Evolutionary conservation across 1,140 invertebrate species (phyloP).

Genomic region (Danaus melanippus): DNA sequence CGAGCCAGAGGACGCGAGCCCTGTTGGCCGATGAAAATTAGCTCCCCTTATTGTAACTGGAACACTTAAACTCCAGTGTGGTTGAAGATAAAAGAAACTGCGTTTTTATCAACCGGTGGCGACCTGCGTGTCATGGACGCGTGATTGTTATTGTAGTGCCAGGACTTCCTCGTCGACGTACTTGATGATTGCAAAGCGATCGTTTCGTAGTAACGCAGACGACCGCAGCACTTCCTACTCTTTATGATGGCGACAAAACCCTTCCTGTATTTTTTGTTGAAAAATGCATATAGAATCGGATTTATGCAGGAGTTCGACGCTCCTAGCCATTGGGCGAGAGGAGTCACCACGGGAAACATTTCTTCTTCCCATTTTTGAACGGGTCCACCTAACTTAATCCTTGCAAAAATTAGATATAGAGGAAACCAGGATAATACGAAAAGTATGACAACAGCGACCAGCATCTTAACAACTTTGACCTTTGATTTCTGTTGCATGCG

Average conservation of each 20-base stretch:
- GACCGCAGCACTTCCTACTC: conserved; percentile 86
- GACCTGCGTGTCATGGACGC: conserved; percentile 76
- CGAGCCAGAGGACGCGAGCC: conserved; percentile 8
- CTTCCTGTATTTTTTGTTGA: conserved; percentile 95
- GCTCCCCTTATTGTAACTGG: conserved; percentile 1
- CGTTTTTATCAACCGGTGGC: conserved; percentile 77
- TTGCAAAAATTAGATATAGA: conserved; percentile 90
- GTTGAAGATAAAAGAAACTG: conserved; percentile 82
- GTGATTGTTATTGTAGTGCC: conserved; percentile 82
- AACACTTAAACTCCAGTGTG: conserved; percentile 64
- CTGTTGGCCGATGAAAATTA: conserved; percentile 13
- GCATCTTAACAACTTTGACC: conserved; percentile 96
- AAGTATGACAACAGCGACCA: conserved; percentile 93
- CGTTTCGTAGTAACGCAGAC: conserved; percentile 86
- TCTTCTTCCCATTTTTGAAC: conserved; percentile 83
- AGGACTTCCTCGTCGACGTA: conserved; percentile 86
- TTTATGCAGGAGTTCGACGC: conserved; percentile 98
- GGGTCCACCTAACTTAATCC: conserved; percentile 86
- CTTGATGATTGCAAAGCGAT: conserved; percentile 87
- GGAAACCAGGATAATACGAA: conserved; percentile 97
- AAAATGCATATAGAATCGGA: conserved; percentile 97
- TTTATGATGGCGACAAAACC: conserved; percentile 93
- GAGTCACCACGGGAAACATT: conserved; percentile 84
- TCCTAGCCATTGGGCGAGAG: conserved; percentile 96
- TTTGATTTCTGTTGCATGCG: conserved; percentile 93